Conservation (phyloP, 2,888 invertebrate genomes). For the Meloe dianella region DNA sequence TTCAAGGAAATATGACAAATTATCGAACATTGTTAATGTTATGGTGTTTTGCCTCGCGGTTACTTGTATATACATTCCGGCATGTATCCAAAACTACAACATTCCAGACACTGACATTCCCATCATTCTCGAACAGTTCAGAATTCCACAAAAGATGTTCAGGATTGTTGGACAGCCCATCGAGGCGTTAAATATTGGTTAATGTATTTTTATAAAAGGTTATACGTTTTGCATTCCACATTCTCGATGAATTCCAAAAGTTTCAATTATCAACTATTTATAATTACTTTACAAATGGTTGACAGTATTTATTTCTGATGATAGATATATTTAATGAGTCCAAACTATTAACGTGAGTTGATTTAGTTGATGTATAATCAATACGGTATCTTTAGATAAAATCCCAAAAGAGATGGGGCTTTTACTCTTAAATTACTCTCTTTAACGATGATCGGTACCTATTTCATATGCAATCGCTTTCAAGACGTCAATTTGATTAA, state of each 20-base stretch:
- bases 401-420: conserved; percentile 25
- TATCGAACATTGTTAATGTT: conserved; percentile 12
- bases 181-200: conserved; percentile 23
- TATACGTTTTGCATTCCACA: background rate
- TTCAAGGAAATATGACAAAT: background rate
- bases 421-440: conserved; percentile 38
- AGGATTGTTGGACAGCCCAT: conserved; percentile 31
- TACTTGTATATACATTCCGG: conserved; percentile 36
- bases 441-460: conserved; percentile 43
- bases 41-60: conserved; percentile 18
- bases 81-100: conserved; percentile 35
- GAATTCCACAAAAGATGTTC: conserved; percentile 38
- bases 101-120: conserved; percentile 37
- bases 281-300: no score
- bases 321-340: conserved; percentile 29
- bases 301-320: background rate
- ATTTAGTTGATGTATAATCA: conserved; percentile 41
- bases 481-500: conserved; percentile 21
- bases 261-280: background rate
- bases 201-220: conserved; percentile 12
- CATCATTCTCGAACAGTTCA: conserved; percentile 36
- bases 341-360: conserved; percentile 36
- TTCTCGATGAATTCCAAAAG: background rate
- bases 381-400: conserved; percentile 39
- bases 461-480: conserved; percentile 41